Conservation (phyloP, 2,797 vertebrate species). For the Peromyscus attwateri region DNA sequence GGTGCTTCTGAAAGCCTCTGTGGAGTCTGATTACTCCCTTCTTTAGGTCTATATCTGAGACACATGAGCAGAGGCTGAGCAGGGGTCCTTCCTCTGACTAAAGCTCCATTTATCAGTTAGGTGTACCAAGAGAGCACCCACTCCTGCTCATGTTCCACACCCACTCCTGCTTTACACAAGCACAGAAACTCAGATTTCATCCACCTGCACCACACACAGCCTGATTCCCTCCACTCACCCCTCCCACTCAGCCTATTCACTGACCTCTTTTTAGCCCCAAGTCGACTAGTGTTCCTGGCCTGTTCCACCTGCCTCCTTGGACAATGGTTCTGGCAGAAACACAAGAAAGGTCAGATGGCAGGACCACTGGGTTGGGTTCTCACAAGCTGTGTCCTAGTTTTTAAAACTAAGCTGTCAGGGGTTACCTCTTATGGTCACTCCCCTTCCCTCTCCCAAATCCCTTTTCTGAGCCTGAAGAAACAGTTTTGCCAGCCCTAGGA, state of each 20-base stretch:
- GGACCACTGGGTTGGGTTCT: background rate
- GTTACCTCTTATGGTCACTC: background rate
- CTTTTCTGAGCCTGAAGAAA: conserved; percentile 71
- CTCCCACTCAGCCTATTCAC: background rate
- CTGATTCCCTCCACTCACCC: background rate
- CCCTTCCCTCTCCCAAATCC: background rate
- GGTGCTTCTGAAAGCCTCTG: background rate
- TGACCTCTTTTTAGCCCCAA: background rate
- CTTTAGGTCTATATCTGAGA: conserved; percentile 13
- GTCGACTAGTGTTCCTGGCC: background rate
- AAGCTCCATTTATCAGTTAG: background rate
- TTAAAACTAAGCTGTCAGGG: conserved; percentile 41
- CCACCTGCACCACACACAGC: no score
- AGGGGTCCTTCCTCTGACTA: background rate
- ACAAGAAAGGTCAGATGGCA: conserved; percentile 43
- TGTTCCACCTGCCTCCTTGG: background rate
- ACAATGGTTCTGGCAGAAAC: conserved; percentile 25
- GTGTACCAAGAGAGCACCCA: background rate
- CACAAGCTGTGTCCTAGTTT: conserved; percentile 69
- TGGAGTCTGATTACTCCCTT: conserved; percentile 18
- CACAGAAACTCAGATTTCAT: background rate
- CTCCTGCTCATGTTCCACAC: background rate
- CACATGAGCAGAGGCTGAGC: no score
- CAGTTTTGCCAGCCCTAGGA: conserved; percentile 45
- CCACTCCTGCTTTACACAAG: background rate